Evolutionary conservation across 2,113 vertebrate species (phyloP), one percentile per base, ranked within the genome.

Genomic region (Tretioscincus oriximinensis): DNA sequence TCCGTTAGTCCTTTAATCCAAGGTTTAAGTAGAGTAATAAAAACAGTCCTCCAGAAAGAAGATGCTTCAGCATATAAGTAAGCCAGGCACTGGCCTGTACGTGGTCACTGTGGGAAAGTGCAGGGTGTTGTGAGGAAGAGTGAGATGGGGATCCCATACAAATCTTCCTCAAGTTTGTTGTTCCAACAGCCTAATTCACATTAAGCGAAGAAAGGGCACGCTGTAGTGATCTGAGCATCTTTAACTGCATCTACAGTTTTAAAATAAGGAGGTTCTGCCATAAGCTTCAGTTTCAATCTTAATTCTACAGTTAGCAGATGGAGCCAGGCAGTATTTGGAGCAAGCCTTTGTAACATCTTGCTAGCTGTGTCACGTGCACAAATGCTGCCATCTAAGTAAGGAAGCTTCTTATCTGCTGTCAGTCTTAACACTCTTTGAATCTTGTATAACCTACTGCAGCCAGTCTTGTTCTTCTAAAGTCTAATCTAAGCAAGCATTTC

Each of bases 291-390:
- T 89, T 77, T 85, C 84, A 82, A 72, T 76, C 63, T 75, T 81
- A 89, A 77, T 88, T 86, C 84, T 35, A 77, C 91, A 83, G 84
- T 89, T 91, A 88, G 85, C 87, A 89, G 91, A 89, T 91, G 86
- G 85, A 88, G 84, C 88, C 80, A 0, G 85, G 85, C 81, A 89
- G 88, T 90, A 85, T 87, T 92, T 88, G 88, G 86, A 91, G 88
- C 88, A 89, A 91, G 92, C 89, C 92, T 92, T 45, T 0, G 88
- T 93, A 91, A 88, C 92, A 91, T 77, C 87, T 82, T 85, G 91
- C 90, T 85, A 74, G 26, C 86, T 87, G 79, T 91, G 89, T 88
- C 87, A 91, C 84, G 84, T 90, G 89, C 88, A 85, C 81, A 84
- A 81, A 86, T 86, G 88, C 88, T 88, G 86, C 86, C 35, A 81